phyloP scores from a whole-genome alignment of 2,113 vertebrate genomes.

The Morone saxatilis region DNA sequence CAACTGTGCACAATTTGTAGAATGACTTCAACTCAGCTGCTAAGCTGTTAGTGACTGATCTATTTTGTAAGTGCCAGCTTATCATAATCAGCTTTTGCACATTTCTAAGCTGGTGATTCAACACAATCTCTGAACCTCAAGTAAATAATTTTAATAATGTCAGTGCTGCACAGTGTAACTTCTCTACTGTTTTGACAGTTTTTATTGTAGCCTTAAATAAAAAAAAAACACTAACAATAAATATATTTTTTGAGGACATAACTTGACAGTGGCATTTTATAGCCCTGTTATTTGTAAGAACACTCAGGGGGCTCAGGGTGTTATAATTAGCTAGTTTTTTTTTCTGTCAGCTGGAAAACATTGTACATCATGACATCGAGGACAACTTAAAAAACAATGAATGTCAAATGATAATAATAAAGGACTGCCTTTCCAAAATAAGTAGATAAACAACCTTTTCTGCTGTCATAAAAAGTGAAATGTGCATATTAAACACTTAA shows the following conservation, averaged over 20 bases:
- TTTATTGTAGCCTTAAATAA: slow-evolving; percentile 34
- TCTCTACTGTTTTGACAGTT: slow-evolving; percentile 39
- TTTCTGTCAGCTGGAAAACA: slow-evolving; percentile 45
- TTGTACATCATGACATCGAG: slow-evolving; percentile 22
- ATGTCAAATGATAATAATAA: slow-evolving; percentile 20
- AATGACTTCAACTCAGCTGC: slow-evolving; percentile 46
- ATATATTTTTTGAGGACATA: background rate
- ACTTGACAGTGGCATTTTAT: slow-evolving; percentile 47
- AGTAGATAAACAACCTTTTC: slow-evolving; percentile 4
- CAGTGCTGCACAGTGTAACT: background rate
- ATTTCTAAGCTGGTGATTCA: slow-evolving; percentile 62
- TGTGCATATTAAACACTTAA: background rate
- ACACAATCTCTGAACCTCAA: slow-evolving; percentile 49
- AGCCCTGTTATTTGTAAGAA: slow-evolving; percentile 57
- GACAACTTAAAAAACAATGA: slow-evolving; percentile 9
- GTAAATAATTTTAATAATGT: slow-evolving; percentile 50
- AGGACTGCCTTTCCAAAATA: background rate
- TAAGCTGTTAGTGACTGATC: slow-evolving; percentile 62
- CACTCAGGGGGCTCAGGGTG: slow-evolving; percentile 45
- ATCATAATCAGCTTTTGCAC: slow-evolving; percentile 74
- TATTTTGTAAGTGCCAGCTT: slow-evolving; percentile 67
- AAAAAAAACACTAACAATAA: slow-evolving; percentile 13
- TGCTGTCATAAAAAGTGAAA: background rate
- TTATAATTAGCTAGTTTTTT: slow-evolving; percentile 65
- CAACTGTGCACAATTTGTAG: slow-evolving; percentile 24